Conservation (phyloP, 2,888 invertebrate species). For the Dynastes tityus region DNA sequence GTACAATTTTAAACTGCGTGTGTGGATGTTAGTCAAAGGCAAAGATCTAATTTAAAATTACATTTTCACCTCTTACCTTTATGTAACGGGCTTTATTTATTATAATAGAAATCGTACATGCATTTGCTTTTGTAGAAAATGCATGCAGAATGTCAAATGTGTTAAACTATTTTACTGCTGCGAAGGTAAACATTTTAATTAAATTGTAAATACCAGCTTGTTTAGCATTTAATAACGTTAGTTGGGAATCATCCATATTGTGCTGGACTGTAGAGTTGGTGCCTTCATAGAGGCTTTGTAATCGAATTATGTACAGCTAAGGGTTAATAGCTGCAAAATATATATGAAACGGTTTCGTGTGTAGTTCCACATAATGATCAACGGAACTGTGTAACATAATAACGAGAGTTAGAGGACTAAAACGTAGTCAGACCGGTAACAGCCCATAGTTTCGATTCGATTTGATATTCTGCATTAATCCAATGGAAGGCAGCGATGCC, state of each 20-base stretch:
- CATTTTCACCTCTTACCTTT: no score
- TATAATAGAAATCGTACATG: no score
- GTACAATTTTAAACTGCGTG: no score
- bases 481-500: not conserved
- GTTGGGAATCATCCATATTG: not conserved
- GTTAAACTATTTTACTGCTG: constrained; percentile 3
- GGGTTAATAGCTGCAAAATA: constrained; percentile 30
- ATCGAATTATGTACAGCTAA: constrained; percentile 14
- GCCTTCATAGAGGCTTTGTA: constrained; percentile 15
- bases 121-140: not conserved
- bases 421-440: not conserved
- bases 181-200: constrained; percentile 1
- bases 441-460: constrained; percentile 6
- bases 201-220: constrained; percentile 21
- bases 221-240: constrained; percentile 16
- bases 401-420: constrained; percentile 9
- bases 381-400: constrained; percentile 23
- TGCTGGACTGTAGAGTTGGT: constrained; percentile 8
- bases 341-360: constrained; percentile 21
- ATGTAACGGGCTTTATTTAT: no score
- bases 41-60: no score
- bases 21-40: no score
- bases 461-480: not conserved
- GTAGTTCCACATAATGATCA: constrained; percentile 14
- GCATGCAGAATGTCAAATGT: not conserved